Evolutionary conservation across 2,888 invertebrate species (phyloP).

Genomic region (Limnephilus rhombicus): DNA sequence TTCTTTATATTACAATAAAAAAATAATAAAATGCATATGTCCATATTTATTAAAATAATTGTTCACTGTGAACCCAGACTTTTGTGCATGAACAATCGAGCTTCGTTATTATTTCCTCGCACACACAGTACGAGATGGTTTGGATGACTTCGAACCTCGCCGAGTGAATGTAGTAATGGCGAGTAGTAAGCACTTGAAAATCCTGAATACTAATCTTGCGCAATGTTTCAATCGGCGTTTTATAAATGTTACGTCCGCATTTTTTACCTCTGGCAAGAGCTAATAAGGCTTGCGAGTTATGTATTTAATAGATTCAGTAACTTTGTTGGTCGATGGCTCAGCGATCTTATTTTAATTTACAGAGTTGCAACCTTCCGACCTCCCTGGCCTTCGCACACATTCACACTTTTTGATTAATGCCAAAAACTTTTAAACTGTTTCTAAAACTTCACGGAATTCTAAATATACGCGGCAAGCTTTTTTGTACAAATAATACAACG

Average conservation of each 20-base stretch:
- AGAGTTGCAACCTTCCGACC: not conserved
- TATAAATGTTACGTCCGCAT: not conserved
- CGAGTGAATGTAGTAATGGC: not conserved
- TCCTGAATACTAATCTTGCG: not conserved
- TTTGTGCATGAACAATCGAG: not conserved
- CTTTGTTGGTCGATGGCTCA: not conserved
- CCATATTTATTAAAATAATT: not conserved
- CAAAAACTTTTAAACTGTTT: not conserved
- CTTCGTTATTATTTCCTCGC: not conserved
- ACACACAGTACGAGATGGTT: not conserved
- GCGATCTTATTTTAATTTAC: not conserved
- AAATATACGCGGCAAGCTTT: not conserved
- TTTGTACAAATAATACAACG: not conserved
- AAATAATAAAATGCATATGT: too few species aligned
- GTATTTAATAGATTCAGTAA: not conserved
- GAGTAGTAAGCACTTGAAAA: not conserved
- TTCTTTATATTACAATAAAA: too few species aligned
- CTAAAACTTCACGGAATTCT: not conserved
- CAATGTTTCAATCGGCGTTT: not conserved
- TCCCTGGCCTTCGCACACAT: constrained; percentile 7
- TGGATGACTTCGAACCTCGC: not conserved
- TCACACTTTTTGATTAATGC: not conserved
- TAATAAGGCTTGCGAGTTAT: not conserved
- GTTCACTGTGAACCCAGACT: not conserved
- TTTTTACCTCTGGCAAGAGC: not conserved